A percentile compares a stretch with the other conserved stretches of the same genome.
Evolutionary conservation across 1,140 invertebrate species (phyloP).

Genomic region (Scaptomyza montana): DNA sequence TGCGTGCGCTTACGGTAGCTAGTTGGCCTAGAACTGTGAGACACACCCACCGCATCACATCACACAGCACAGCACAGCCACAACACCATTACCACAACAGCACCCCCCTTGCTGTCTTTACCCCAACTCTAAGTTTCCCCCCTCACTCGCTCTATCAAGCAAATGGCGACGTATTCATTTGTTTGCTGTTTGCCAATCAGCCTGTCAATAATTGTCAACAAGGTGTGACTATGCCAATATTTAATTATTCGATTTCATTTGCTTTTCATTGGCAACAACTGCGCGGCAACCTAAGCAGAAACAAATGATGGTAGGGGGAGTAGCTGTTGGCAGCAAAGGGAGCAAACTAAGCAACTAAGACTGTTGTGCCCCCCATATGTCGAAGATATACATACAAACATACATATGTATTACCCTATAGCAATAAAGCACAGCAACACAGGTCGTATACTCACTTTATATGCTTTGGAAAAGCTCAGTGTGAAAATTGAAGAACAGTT

Average conservation of each 20-base stretch:
- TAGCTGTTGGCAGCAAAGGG: background rate
- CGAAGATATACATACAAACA: no score
- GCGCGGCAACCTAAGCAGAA: constrained; percentile 11
- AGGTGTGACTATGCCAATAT: constrained; percentile 82
- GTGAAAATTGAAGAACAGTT: no score
- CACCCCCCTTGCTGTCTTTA: background rate
- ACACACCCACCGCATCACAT: constrained; percentile 20
- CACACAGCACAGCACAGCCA: background rate
- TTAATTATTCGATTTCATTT: constrained; percentile 81
- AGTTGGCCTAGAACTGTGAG: constrained; percentile 25
- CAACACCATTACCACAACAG: background rate
- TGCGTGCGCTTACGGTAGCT: constrained; percentile 30
- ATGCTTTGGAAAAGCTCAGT: no score
- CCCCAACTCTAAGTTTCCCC: background rate
- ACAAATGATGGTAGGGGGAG: background rate
- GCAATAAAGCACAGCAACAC: no score
- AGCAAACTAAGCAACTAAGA: constrained; percentile 1
- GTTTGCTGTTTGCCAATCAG: constrained; percentile 82
- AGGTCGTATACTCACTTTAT: no score
- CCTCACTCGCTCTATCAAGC: background rate
- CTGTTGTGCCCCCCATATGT: background rate
- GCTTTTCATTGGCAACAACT: constrained; percentile 50
- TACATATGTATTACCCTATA: no score
- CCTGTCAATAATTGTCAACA: constrained; percentile 82
- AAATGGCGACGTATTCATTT: constrained; percentile 75